A percentile compares a stretch with the other conserved stretches of the same genome.
Conservation (phyloP, 1,140 invertebrate species). For the Mizuhopecten yessoensis region DNA sequence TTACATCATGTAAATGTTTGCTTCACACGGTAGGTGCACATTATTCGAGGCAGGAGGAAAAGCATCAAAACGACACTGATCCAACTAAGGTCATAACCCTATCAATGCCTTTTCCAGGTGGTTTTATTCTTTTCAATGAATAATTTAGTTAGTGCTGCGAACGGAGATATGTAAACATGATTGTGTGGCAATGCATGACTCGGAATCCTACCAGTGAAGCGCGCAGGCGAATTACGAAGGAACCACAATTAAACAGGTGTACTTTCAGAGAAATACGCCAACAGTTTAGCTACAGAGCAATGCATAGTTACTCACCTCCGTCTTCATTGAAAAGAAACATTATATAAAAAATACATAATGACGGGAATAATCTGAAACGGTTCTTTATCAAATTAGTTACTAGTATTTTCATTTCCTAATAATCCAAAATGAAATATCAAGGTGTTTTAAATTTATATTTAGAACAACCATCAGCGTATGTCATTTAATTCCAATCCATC, state of each 20-base stretch:
- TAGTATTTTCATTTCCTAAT: not conserved
- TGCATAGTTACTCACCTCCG: not conserved
- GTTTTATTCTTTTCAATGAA: too few relatives aligned
- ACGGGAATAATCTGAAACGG: not conserved
- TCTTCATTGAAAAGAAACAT: not conserved
- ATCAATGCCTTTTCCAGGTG: too few relatives aligned
- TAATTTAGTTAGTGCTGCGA: too few relatives aligned
- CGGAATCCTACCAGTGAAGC: not conserved
- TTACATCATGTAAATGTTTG: too few relatives aligned
- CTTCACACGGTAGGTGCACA: too few relatives aligned
- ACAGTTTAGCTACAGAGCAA: not conserved
- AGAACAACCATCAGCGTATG: not conserved
- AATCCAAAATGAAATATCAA: not conserved
- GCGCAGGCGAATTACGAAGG: not conserved
- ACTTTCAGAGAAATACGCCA: not conserved
- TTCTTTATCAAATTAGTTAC: conserved; percentile 11
- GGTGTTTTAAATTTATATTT: not conserved
- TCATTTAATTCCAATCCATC: not conserved
- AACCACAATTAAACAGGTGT: not conserved
- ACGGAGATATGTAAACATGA: not conserved
- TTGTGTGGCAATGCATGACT: not conserved
- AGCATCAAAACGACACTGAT: too few relatives aligned
- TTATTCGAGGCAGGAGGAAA: too few relatives aligned
- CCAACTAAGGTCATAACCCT: too few relatives aligned
- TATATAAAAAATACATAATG: not conserved